These are phyloP conservation scores for Coracias cyanogaster DNA, from an alignment of 2,797 vertebrate genomes.

Conservation along the genomic window DNA sequence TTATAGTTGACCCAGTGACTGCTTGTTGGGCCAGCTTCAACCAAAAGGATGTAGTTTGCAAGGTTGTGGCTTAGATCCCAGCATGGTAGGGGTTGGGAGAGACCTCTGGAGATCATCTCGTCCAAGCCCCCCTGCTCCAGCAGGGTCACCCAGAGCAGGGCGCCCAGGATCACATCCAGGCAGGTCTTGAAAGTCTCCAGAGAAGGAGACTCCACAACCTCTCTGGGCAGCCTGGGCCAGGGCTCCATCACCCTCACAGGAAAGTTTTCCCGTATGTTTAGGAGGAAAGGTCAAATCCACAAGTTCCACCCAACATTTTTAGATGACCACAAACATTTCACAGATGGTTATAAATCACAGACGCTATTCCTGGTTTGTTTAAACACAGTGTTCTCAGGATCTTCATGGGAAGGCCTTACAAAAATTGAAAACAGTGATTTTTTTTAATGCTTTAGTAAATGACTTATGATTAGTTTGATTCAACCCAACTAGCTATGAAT, in stretches of 20 bases:
- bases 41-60: neutral
- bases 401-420: neutral
- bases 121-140: neutral
- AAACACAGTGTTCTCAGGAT: neutral
- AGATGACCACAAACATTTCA: neutral
- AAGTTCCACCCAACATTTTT: neutral
- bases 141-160: neutral
- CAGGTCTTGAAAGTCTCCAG: neutral
- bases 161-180: neutral
- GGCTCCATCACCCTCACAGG: neutral
- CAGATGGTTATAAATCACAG: neutral
- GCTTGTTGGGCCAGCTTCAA: neutral
- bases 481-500: neutral
- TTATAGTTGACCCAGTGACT: fast-evolving
- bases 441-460: neutral
- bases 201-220: neutral
- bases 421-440: neutral
- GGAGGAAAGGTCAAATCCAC: neutral
- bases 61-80: neutral
- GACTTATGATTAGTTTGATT: neutral
- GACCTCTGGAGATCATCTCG: neutral
- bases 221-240: neutral
- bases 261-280: neutral
- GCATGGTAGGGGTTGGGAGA: neutral
- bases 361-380: neutral